Evolutionary conservation across 2,888 invertebrate species (phyloP), one percentile per base, ranked within the genome.

Genomic region (Drosophila seclusa): DNA sequence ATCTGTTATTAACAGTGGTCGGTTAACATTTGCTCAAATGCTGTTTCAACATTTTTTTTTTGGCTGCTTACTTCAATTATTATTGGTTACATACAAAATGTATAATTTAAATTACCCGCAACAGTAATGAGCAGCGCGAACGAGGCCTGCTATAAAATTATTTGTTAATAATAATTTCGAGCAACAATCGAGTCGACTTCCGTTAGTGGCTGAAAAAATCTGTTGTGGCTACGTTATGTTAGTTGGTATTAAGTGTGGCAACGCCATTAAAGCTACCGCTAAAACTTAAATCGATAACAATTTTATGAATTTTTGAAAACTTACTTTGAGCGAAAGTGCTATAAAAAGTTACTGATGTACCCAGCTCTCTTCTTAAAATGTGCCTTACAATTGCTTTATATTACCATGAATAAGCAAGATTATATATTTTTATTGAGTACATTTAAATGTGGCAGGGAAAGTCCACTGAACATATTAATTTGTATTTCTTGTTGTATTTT

Each of bases 71-170:
- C 8, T 49, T 13, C 8, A 32, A 7, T 29, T 24, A 29, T 27
- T 16, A 16, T 32, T 32, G 32, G 32, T 11, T 11, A 32, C 32
- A 32, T 32, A 32, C 32, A 11, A 32, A 29, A 13, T 24, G 24
- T 5, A 36, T 18, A 24, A 36, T n/a, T 16, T 1, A 13, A 29
- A 49, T 34, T n/a, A 88, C 87, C 75, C 21, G 69, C 13, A 24
- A 49, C 50, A n/a, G 73, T 68, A 18, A 80, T 69, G 0, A 87
- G 84, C 21, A 83, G 61, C n/a, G 82, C 78, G 7, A 80, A 70
- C 29, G 83, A 86, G 34, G 31, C 86, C 87, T 88, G 67, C 3
- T 68, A 73, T 24, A 32, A 31, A 29, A 24, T 8, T 27, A 61
- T 62, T n/a, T 10, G 32, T 32, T 11, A 32, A 32, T 11, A 38